Base-by-base conservation (phyloP, 2,888 invertebrate genomes). In the Nemurella pictetii region DNA sequence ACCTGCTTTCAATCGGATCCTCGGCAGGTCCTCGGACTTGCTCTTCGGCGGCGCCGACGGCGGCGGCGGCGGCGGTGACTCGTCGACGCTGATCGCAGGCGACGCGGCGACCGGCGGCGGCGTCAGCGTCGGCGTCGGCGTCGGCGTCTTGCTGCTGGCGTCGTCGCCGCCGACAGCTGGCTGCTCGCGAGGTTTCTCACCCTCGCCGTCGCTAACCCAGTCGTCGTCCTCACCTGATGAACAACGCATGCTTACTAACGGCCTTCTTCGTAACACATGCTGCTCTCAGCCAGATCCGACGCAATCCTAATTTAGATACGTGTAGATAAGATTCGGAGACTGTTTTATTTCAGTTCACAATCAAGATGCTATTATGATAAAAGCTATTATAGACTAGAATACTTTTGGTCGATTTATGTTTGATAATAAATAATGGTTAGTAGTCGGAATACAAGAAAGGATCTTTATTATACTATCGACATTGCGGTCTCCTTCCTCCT, bases 1-100 rank as follows among this genome's bases (percentile, higher is more conserved):
- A 89, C 94, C 94, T 86, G 95, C 91, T 90, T 96, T 96, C 87
- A 96, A 92, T 87, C 96, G 93, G 88, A 96, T 91, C 88, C 95
- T 93, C 87, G 96, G 96, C 35, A 82, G 72, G 0, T 55, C 82
- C 36, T 81, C 80, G 7, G 29, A 1, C 30, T 80, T n/a, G 30
- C 29, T 32, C 80, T 84, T 87, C 85, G 85, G 84, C 36, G 87
- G 88, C 88, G 82, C 86, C 84, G 86, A 87, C 87, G 82, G 88
- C 87, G 80, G 88, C 86, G 86, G 12, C 0, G 87, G 84, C 55
- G 86, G 85, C 35, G 85, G 74, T 75, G 83, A 85, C 55, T 35
- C 89, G 83, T 88, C 87, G 78, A 88, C 28, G 28, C 77, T 28
- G 27, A 85, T 77, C 25, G 84, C 25, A 28, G 77, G 72, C 20